These are phyloP conservation scores for Porites lobata DNA, from an alignment of 92 coral and sea anemone species.

Conservation along the genomic window DNA sequence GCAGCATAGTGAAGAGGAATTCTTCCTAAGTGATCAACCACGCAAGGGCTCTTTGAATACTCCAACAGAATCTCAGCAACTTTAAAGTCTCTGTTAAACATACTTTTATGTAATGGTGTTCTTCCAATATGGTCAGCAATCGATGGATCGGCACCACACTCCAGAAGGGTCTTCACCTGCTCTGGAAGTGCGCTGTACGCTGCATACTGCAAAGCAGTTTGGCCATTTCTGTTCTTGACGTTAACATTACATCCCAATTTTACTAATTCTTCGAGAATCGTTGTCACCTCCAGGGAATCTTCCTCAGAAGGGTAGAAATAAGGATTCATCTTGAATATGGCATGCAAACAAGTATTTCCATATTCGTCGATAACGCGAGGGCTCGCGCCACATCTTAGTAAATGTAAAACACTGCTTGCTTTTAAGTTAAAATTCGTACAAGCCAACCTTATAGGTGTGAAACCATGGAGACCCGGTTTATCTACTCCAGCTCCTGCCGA, in stretches of 20 bases:
- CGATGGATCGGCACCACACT: slow-evolving; percentile 41
- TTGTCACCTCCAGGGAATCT: slow-evolving; percentile 22
- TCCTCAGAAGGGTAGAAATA: slow-evolving; percentile 15
- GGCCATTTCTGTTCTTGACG: slow-evolving; percentile 31
- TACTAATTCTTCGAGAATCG: slow-evolving; percentile 11
- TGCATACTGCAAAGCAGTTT: slow-evolving; percentile 42
- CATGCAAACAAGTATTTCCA: slow-evolving; percentile 30
- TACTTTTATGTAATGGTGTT: slow-evolving; percentile 53
- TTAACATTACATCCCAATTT: slow-evolving; percentile 19
- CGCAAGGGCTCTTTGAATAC: slow-evolving; percentile 20
- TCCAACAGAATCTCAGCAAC: slow-evolving; percentile 35
- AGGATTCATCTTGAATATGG: slow-evolving; percentile 27
- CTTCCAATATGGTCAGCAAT: slow-evolving; percentile 48
- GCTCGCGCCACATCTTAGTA: slow-evolving; percentile 13
- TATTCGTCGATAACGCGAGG: background rate
- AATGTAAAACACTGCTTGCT: slow-evolving; percentile 17
- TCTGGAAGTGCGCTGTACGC: slow-evolving; percentile 29
- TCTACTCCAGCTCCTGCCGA: slow-evolving; percentile 54
- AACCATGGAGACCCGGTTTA: slow-evolving; percentile 26
- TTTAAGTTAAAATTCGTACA: slow-evolving; percentile 22
- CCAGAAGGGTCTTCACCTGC: slow-evolving; percentile 28
- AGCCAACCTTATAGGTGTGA: slow-evolving; percentile 34
- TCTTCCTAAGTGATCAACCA: slow-evolving; percentile 46
- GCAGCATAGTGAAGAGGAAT: slow-evolving; percentile 46
- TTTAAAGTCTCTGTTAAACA: slow-evolving; percentile 31